Percentiles rank a stretch among this genome's conserved stretches.
Conservation (phyloP, 2,797 vertebrate species). For the Carcharodon carcharias region DNA sequence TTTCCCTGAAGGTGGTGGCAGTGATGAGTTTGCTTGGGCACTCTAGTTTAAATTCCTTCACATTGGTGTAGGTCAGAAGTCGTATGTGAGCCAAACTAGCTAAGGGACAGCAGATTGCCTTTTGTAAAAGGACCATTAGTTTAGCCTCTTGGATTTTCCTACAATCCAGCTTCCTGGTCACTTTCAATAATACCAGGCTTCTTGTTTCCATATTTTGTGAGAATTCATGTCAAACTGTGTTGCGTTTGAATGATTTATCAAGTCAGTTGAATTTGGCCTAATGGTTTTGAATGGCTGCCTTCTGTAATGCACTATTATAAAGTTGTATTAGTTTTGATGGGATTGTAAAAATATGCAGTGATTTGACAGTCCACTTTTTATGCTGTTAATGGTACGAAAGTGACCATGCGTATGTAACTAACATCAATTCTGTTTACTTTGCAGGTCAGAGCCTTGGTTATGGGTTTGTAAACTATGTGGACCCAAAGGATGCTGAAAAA, state of each 20-base stretch:
- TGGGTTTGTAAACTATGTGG: constrained; percentile 96
- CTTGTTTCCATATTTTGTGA: not conserved
- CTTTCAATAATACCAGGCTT: not conserved
- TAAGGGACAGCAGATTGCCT: not conserved
- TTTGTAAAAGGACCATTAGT: not conserved
- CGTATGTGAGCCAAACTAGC: not conserved
- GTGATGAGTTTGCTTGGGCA: not conserved
- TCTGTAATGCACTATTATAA: not conserved
- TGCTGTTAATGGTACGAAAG: not conserved
- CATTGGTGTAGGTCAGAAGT: not conserved
- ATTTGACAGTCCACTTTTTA: not conserved
- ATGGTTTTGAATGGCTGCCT: not conserved
- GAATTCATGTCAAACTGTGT: not conserved
- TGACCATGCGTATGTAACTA: not conserved
- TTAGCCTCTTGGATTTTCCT: not conserved
- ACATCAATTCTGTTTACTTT: constrained; percentile 38
- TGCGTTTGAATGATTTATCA: not conserved
- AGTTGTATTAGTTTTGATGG: not conserved
- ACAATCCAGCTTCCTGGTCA: not conserved
- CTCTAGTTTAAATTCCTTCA: not conserved
- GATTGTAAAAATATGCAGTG: not conserved
- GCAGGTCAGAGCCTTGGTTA: constrained; percentile 94
- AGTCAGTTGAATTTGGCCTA: not conserved
- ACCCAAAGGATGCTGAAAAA: constrained; percentile 95
- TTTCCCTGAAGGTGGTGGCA: not conserved